phyloP scores from a whole-genome alignment of 1,140 invertebrate genomes.

The Reticulitermes speratus region DNA sequence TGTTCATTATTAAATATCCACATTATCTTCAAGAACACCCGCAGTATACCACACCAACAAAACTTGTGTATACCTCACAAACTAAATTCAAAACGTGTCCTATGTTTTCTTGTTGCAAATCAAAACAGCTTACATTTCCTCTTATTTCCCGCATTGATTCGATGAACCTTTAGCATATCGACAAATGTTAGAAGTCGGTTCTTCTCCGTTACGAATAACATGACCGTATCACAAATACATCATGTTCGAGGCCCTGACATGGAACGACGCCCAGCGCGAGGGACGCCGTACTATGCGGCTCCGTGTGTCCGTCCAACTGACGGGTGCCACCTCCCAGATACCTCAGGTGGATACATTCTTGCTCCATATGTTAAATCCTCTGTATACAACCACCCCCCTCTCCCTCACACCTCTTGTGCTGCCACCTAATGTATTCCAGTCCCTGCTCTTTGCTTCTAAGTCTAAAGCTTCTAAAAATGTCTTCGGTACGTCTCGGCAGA shows the following conservation, averaged over 20 bases:
- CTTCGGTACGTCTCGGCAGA: constrained; percentile 26
- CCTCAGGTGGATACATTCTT: neutral
- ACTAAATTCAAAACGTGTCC: neutral
- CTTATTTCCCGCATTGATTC: neutral
- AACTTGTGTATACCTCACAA: neutral
- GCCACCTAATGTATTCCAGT: neutral
- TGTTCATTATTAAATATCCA: neutral
- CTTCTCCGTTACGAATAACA: no score
- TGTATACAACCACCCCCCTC: constrained; percentile 16
- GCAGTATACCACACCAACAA: neutral
- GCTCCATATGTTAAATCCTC: constrained; percentile 17
- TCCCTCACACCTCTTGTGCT: neutral
- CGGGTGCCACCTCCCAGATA: neutral
- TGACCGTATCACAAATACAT: no score
- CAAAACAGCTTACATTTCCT: neutral
- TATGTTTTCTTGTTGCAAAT: neutral
- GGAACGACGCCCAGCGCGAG: neutral
- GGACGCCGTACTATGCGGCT: neutral
- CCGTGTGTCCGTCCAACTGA: neutral
- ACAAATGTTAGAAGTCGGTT: neutral
- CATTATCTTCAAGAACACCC: neutral
- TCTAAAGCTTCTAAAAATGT: constrained; percentile 28
- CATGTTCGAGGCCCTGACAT: no score
- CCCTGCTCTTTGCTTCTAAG: neutral
- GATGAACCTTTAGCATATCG: neutral